Base-by-base conservation (phyloP, 2,113 vertebrate genomes). In the Chitala chitala region DNA sequence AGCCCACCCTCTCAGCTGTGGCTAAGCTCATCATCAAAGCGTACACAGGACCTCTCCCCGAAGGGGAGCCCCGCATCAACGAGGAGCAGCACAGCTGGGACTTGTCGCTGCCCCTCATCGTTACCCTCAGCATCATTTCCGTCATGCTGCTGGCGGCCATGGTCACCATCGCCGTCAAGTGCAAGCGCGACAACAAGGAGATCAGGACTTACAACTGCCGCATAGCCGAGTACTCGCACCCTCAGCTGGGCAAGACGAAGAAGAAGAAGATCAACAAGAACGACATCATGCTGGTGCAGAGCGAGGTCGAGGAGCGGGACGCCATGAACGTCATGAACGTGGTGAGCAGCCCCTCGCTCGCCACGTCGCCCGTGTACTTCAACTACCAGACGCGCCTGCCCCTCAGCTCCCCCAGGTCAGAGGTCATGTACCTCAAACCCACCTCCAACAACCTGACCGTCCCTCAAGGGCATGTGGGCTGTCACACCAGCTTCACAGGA, bases 291-390 rank as follows among this genome's bases (percentile, higher is more conserved):
- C 89, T 99, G 87, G 97, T 98, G 84, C 97, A 97, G 90, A 98
- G 96, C 82, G 95, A 99, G 84, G 96, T 98, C 80, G 96, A 99
- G 84, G 96, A 98, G 90, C 92, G 96, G 75, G 96, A 98, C 86
- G 94, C 95, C 89, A 95, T 99, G 93, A 99, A 99, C 90, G 97
- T 98, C 86, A 99, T 99, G 97, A 99, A 99, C 72, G 97, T 99
- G 90, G 97, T 99, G 87, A 99, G 97, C 95, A 98, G 96, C 85
- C 95, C 97, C 82, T 98, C 97, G 79, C 88, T 99, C 86, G 96
- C 97, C 89, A 97, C 97, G 85, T 99, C 97, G 82, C 97, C 97
- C 79, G 96, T 99, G 94, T 99, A 98, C 91, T 99, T 99, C 89
- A 96, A 99, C 89, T 99, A 99, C 91, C 97, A 99, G 92, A 99